A percentile compares a stretch with the other conserved stretches of the same genome.
phyloP scores from a whole-genome alignment of 1,140 invertebrate genomes.

The Bombus huntii region DNA sequence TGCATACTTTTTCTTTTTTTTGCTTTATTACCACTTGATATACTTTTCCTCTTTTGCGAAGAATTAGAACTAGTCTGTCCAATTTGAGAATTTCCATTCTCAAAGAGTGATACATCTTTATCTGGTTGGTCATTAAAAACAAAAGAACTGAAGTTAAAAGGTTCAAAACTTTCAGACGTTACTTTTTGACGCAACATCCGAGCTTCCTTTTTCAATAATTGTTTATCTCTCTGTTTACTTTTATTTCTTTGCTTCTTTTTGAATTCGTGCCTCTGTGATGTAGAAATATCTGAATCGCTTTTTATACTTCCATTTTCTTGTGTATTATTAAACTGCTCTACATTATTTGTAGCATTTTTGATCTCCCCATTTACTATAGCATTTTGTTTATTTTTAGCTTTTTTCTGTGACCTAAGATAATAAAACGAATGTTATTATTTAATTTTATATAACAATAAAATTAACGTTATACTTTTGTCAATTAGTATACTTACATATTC shows the following conservation, averaged over 20 bases:
- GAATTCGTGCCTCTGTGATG: constrained; percentile 8
- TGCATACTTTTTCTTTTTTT: constrained; percentile 68
- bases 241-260: constrained; percentile 73
- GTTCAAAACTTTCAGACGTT: constrained; percentile 77
- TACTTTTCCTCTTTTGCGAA: constrained; percentile 61
- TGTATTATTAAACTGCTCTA: constrained; percentile 4
- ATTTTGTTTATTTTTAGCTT: constrained; percentile 12
- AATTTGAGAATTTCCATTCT: constrained; percentile 52
- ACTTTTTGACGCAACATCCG: constrained; percentile 75
- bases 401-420: constrained; percentile 32
- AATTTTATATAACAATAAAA: constrained; percentile 2
- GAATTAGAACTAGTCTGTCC: constrained; percentile 17
- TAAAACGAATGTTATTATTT: constrained; percentile 9
- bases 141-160: constrained; percentile 69
- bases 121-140: constrained; percentile 43
- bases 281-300: background rate
- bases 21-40: constrained; percentile 49
- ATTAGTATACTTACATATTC: constrained; percentile 68
- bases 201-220: constrained; percentile 81
- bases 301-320: constrained; percentile 18
- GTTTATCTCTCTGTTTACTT: constrained; percentile 76
- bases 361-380: constrained; percentile 46
- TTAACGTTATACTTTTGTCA: constrained; percentile 17
- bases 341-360: constrained; percentile 3
- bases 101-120: constrained; percentile 36